phyloP scores from a whole-genome alignment of 2,797 vertebrate genomes.

The Amblyraja radiata region DNA sequence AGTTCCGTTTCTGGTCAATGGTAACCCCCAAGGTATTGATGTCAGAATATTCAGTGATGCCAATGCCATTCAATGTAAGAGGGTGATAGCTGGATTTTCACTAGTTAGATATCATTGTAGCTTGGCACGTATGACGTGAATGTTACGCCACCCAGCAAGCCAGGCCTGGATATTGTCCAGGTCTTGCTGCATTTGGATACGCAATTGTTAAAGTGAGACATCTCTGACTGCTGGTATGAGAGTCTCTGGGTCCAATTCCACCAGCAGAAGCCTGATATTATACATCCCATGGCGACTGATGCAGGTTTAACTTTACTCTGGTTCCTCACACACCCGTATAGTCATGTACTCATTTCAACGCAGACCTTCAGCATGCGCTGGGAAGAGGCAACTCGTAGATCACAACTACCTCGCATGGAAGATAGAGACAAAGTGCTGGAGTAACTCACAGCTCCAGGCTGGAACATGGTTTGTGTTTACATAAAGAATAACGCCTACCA shows the following conservation, averaged over 20 bases:
- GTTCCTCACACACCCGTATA: background rate
- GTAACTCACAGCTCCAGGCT: background rate
- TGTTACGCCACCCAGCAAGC: too few relatives aligned
- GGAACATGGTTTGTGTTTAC: background rate
- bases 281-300: background rate
- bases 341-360: background rate
- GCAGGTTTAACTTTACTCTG: background rate
- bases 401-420: background rate
- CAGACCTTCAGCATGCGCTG: too few relatives aligned
- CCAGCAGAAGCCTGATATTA: background rate
- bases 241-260: background rate
- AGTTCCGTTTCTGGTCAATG: too few relatives aligned
- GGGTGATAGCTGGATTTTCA: too few relatives aligned
- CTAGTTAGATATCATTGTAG: too few relatives aligned
- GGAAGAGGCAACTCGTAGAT: background rate
- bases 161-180: too few relatives aligned
- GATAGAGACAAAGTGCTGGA: too few relatives aligned
- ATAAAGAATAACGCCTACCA: background rate
- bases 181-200: too few relatives aligned
- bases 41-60: too few relatives aligned
- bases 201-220: background rate
- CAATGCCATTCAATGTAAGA: too few relatives aligned
- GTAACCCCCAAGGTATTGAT: too few relatives aligned
- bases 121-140: too few relatives aligned
- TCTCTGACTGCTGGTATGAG: slow-evolving; percentile 7